Percentiles rank a stretch among this genome's conserved stretches.
These are phyloP conservation scores for Drosophila monieri DNA, from an alignment of 2,888 invertebrate genomes.

Conservation along the genomic window DNA sequence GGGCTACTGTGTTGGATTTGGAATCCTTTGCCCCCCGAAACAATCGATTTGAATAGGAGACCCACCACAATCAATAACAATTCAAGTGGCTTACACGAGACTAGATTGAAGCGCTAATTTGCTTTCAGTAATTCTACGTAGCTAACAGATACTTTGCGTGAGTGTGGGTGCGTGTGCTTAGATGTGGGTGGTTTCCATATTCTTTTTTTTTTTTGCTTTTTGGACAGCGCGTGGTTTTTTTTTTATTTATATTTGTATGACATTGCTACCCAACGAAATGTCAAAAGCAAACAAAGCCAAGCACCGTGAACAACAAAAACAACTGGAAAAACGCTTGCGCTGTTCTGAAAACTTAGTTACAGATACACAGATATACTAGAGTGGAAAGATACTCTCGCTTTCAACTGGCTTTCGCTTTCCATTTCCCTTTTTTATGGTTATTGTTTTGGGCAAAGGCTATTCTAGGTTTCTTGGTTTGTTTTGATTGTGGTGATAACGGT, in stretches of 20 bases:
- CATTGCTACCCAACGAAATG: constrained; percentile 80
- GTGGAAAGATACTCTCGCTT: constrained; percentile 62
- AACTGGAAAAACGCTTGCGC: constrained; percentile 60
- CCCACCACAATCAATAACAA: constrained; percentile 45
- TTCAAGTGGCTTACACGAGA: constrained; percentile 31
- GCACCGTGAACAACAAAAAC: constrained; percentile 46
- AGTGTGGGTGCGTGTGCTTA: constrained; percentile 37
- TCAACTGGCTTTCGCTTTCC: constrained; percentile 61
- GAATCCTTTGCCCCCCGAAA: neutral
- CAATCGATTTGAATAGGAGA: constrained; percentile 20
- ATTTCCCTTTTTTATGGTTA: constrained; percentile 20
- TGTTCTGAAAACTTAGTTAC: constrained; percentile 41
- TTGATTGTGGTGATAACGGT: constrained; percentile 28
- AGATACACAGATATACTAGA: constrained; percentile 44
- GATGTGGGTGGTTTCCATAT: constrained; percentile 38
- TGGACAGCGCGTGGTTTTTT: constrained; percentile 53
- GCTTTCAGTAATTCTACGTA: constrained; percentile 39
- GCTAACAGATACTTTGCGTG: constrained; percentile 35
- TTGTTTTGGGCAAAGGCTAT: constrained; percentile 1
- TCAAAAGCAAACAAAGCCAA: constrained; percentile 74
- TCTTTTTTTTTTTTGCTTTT: constrained; percentile 41
- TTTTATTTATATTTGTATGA: constrained; percentile 79
- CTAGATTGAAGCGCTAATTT: constrained; percentile 30
- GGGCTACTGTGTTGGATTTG: constrained; percentile 10
- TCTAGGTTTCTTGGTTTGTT: constrained; percentile 13